Evolutionary conservation across 2,888 invertebrate species (phyloP).

Genomic region (Bembecia ichneumoniformis): DNA sequence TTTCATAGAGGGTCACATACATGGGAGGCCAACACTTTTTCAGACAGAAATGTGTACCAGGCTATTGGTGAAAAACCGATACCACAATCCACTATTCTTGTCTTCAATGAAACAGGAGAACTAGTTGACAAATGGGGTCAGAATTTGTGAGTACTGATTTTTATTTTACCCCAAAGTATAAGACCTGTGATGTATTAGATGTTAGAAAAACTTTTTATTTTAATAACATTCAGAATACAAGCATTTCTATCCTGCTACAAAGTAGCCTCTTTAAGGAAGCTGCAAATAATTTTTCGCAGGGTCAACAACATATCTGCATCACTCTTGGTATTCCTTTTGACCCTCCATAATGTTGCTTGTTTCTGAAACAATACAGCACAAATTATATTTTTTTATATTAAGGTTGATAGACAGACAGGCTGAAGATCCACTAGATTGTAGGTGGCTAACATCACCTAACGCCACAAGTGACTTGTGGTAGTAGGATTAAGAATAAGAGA

Average conservation of each 20-base stretch:
- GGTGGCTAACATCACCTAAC: neutral
- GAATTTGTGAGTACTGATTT: slow-evolving; percentile 69
- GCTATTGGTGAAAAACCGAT: slow-evolving; percentile 74
- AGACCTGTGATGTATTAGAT: neutral
- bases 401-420: neutral
- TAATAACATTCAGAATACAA: no score
- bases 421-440: neutral
- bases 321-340: no score
- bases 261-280: no score
- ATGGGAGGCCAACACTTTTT: slow-evolving; percentile 76
- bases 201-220: neutral
- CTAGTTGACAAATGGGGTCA: slow-evolving; percentile 78
- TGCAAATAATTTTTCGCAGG: no score
- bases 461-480: no score
- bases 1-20: slow-evolving; percentile 84
- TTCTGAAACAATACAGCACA: neutral
- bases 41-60: slow-evolving; percentile 66
- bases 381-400: neutral
- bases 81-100: slow-evolving; percentile 74
- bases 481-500: no score
- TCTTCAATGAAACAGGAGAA: slow-evolving; percentile 75
- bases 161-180: neutral
- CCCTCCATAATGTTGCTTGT: no score
- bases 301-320: no score
- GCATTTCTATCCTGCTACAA: no score